phyloP scores from a whole-genome alignment of 2,113 vertebrate genomes.

The Propithecus coquereli region DNA sequence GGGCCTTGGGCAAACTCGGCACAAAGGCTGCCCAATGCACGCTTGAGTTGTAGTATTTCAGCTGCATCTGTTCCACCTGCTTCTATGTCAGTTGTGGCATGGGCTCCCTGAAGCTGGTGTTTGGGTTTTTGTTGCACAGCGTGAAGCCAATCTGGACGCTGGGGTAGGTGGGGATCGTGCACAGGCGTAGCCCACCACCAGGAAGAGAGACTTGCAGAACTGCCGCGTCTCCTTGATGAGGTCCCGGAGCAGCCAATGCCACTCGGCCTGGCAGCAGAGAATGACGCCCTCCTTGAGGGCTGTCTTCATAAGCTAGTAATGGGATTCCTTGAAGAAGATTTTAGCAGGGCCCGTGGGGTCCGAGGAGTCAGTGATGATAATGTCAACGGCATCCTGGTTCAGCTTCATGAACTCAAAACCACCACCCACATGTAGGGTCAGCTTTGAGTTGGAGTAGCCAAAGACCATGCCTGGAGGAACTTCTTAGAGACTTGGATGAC shows the following conservation, averaged over 20 bases:
- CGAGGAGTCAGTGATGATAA: constrained; percentile 94
- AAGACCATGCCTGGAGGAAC: constrained; percentile 94
- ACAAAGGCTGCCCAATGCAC: background rate
- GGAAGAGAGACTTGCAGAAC: constrained; percentile 94
- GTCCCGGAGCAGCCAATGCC: constrained; percentile 95
- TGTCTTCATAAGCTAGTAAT: constrained; percentile 95
- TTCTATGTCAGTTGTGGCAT: background rate
- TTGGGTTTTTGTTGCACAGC: background rate
- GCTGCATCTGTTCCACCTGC: background rate
- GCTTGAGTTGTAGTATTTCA: too few relatives aligned
- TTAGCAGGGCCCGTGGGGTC: constrained; percentile 93
- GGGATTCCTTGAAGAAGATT: constrained; percentile 95
- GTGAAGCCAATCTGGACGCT: background rate
- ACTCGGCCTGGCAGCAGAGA: constrained; percentile 85
- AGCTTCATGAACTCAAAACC: constrained; percentile 97
- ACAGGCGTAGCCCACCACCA: constrained; percentile 91
- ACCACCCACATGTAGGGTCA: constrained; percentile 91
- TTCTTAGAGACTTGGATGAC: constrained; percentile 95
- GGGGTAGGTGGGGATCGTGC: constrained; percentile 71
- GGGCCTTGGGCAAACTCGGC: background rate
- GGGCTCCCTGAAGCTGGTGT: background rate
- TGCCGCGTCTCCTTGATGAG: constrained; percentile 94
- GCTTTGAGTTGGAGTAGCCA: constrained; percentile 93
- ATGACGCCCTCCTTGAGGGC: constrained; percentile 88
- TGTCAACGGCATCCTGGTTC: constrained; percentile 93